Evolutionary conservation across 1,140 invertebrate genomes (phyloP).

Genomic region (Hetaerina americana): DNA sequence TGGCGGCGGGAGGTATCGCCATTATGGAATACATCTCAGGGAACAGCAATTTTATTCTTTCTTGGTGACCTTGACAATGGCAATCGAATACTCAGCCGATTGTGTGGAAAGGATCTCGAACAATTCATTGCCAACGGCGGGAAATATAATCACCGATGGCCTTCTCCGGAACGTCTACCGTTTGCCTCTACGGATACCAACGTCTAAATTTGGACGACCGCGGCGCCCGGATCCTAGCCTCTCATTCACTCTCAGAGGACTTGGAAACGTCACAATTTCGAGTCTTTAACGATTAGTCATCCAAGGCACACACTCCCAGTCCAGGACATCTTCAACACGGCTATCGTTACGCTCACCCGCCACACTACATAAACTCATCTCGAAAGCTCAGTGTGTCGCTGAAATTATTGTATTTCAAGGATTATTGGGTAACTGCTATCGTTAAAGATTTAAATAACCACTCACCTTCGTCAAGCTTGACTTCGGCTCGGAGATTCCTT

Average conservation of each 20-base stretch:
- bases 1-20: neutral
- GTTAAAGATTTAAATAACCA: no score
- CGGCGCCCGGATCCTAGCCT: neutral
- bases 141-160: neutral
- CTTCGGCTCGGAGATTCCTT: neutral
- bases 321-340: no score
- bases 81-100: neutral
- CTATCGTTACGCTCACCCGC: no score
- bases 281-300: no score
- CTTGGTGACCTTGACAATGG: neutral
- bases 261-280: no score
- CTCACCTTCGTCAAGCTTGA: neutral
- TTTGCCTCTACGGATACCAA: neutral
- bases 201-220: neutral
- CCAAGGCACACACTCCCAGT: no score
- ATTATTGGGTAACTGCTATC: no score
- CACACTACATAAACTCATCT: no score
- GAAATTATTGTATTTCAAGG: no score
- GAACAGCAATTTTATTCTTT: no score
- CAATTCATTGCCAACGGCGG: neutral
- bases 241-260: no score
- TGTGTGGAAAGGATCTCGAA: neutral
- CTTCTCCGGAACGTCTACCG: neutral
- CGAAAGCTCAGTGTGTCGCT: no score
- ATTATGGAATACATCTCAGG: neutral